A percentile compares a stretch with the other conserved stretches of the same genome.
These are phyloP conservation scores for Capreolus pygargus DNA, from an alignment of 2,113 vertebrate species.

Conservation along the genomic window DNA sequence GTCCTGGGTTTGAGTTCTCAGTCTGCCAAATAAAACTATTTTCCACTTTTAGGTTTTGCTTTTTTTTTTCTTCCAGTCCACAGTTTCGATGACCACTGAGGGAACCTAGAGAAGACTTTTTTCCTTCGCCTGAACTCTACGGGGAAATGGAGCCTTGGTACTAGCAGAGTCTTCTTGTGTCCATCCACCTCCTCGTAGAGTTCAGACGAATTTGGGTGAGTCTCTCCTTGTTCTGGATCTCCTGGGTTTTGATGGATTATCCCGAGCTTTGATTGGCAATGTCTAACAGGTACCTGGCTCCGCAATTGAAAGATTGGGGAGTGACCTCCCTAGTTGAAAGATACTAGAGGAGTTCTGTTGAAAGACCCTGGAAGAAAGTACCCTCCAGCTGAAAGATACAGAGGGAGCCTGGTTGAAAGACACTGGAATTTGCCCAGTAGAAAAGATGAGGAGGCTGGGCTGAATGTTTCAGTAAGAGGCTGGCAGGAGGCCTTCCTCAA, in stretches of 20 bases:
- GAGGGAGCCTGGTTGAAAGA: background rate
- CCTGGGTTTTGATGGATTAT: background rate
- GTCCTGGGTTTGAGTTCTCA: background rate
- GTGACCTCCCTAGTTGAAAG: background rate
- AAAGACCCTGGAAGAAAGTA: background rate
- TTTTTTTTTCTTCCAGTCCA: background rate
- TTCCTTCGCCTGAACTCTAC: background rate
- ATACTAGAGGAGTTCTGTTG: background rate
- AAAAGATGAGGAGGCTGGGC: background rate
- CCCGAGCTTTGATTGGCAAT: background rate
- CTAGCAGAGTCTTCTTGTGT: background rate
- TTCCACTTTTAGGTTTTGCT: background rate
- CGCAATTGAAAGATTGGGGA: background rate
- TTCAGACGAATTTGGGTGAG: background rate
- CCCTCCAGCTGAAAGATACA: background rate
- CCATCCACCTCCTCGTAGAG: background rate
- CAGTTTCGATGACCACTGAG: background rate
- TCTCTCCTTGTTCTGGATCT: background rate
- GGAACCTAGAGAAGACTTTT: background rate
- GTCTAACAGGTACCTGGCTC: background rate
- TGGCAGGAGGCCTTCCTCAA: background rate
- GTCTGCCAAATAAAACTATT: background rate
- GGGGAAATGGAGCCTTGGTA: background rate
- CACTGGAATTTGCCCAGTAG: background rate
- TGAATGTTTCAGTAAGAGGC: background rate